Conservation (phyloP, 2,888 invertebrate species). For the Caenorhabditis sp. region DNA sequence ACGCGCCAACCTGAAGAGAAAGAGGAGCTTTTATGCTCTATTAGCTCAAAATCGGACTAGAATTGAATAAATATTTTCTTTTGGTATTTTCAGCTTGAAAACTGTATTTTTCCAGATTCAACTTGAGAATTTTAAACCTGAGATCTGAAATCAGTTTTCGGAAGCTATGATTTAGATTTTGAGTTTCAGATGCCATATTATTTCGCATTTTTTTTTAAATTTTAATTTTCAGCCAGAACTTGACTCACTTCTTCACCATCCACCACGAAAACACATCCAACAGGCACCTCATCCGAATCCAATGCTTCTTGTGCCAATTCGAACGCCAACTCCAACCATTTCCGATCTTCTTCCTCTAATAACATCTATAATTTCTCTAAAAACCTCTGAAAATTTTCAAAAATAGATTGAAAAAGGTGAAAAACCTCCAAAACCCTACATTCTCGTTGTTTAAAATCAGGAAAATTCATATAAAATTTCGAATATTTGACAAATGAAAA, state of each 20-base stretch:
- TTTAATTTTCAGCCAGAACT: not conserved
- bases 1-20: too few species aligned
- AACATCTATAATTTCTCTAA: not conserved
- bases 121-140: too few species aligned
- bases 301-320: conserved; percentile 81
- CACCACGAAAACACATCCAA: conserved; percentile 87
- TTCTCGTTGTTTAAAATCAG: not conserved
- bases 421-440: too few species aligned
- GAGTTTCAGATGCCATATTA: too few species aligned
- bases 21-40: too few species aligned
- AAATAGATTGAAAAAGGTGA: not conserved
- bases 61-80: too few species aligned
- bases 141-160: too few species aligned
- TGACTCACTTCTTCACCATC: conserved; percentile 47
- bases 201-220: conserved; percentile 1
- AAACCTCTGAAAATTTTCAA: not conserved
- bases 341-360: conserved; percentile 5
- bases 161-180: too few species aligned
- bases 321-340: conserved; percentile 60
- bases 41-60: too few species aligned
- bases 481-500: conserved; percentile 9
- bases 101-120: too few species aligned
- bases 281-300: conserved; percentile 87
- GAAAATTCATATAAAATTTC: not conserved
- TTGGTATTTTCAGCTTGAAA: too few species aligned